phyloP scores from a whole-genome alignment of 2,113 vertebrate species.

The Illadopsis cleaveri region DNA sequence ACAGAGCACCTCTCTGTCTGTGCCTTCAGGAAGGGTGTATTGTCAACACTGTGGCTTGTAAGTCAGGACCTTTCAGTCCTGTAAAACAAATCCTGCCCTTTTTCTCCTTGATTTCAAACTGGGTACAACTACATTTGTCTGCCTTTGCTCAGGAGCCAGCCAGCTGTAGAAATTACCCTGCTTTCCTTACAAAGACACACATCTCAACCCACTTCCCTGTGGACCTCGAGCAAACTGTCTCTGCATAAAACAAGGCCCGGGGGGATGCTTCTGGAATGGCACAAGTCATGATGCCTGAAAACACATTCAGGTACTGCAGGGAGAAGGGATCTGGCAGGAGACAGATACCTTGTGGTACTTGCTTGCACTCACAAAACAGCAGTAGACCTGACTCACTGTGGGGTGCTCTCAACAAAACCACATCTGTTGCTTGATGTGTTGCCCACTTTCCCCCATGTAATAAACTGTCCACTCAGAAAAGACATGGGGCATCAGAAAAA shows the following conservation, averaged over 20 bases:
- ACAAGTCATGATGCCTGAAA: not conserved
- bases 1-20: not conserved
- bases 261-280: not conserved
- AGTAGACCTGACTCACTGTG: not conserved
- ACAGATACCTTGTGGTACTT: not conserved
- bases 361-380: not conserved
- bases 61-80: not conserved
- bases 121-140: not conserved
- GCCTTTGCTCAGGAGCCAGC: not conserved
- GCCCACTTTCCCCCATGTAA: not conserved
- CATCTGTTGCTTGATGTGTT: not conserved
- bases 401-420: slow-evolving; percentile 15
- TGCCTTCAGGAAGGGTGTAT: not conserved
- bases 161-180: not conserved
- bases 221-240: not conserved
- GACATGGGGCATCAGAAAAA: not conserved
- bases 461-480: not conserved
- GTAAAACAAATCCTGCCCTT: not conserved
- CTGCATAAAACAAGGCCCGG: not conserved
- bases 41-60: not conserved
- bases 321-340: not conserved
- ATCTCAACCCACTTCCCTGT: not conserved
- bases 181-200: not conserved
- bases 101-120: not conserved
- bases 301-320: not conserved